Evolutionary conservation across 1,140 invertebrate genomes (phyloP), one percentile per base, ranked within the genome.

Genomic region (Latrodectus geometricus): DNA sequence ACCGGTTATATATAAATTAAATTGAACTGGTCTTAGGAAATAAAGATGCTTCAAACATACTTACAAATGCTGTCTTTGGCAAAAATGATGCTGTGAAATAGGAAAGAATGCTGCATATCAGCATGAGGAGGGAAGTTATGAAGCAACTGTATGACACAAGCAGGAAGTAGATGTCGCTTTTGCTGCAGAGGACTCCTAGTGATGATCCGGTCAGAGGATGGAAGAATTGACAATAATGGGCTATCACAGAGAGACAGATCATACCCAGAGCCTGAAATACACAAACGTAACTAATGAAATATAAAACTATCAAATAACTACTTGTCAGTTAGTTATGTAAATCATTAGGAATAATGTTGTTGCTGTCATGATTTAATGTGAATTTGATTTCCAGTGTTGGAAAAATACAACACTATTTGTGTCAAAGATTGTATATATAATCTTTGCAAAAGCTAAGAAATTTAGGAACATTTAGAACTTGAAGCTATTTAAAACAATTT

Each of bases 61-160:
- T 96, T 93, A 96, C 96, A 90, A 95, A 96, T 86, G 95, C 93
- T 8, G 95, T 96, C 92, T 96, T 97, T 0, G 95, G 93, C 86
- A 97, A 93, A 87, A 96, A 94, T 17, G 95, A 93, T 9, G 95
- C 94, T 0, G 95, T 95, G 11, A 95, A 94, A 61, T 95, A 92
- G 3, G 95, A 96, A 14, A 94, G 91, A 0, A 96, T 88, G 89
- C 94, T 96, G 14, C 95, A 94, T 9, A 94, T 89, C 12, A 96
- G 90, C 35, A 96, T 90, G 86, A 95, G 93, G 86, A 94, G 94
- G 9, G 95, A 96, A 14, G 94, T 94, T 82, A 96, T 94, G 89
- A 96, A 92, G 90, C 95, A 96, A 12, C 95, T 93, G 0, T 94
- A 94, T 0, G 93, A 91, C 86, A 95, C 94, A 50, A 96, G 90